Evolutionary conservation across 2,797 vertebrate genomes (phyloP), one percentile per base, ranked within the genome.

Genomic region (Silurus aristotelis): DNA sequence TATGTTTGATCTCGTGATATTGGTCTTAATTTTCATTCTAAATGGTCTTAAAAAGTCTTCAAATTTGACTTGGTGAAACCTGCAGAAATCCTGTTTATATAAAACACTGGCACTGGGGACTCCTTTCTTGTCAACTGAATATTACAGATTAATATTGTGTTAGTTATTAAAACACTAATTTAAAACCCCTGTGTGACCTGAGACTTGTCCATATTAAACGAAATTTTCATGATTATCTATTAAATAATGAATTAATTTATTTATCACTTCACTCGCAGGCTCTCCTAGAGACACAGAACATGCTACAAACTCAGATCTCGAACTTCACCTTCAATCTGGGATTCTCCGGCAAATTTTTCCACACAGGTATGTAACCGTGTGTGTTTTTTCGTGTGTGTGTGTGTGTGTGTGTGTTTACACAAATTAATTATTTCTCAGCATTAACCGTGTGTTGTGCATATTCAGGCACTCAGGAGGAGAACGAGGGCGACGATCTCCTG

Each of bases 271-370:
- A 52, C 20, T 61, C 48, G 0, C 80, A 99, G 98, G 97, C 97
- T 91, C 97, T 99, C 87, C 96, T 99, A 92, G 96, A 99, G 91
- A 97, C 97, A 71, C 98, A 99, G 96, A 97, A 95, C 90, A 96
- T 97, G 92, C 96, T 99, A 92, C 96, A 97, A 87, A 96, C 96
- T 94, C 97, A 97, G 91, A 96, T 99, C 94, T 96, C 97, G 92
- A 99, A 99, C 95, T 99, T 99, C 91, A 99, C 98, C 93, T 99
- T 99, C 95, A 99, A 99, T 95, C 95, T 99, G 92, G 98, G 98
- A 93, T 99, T 98, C 95, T 99, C 98, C 91, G 98, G 98, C 92
- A 99, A 99, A 94, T 99, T 99, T 95, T 99, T 99, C 94, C 98
- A 99, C 90, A 99, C 98, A 96, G 98, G 98, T 99, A 94, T 93